phyloP scores from a whole-genome alignment of 2,797 vertebrate species.

The Hydrolagus colliei region DNA sequence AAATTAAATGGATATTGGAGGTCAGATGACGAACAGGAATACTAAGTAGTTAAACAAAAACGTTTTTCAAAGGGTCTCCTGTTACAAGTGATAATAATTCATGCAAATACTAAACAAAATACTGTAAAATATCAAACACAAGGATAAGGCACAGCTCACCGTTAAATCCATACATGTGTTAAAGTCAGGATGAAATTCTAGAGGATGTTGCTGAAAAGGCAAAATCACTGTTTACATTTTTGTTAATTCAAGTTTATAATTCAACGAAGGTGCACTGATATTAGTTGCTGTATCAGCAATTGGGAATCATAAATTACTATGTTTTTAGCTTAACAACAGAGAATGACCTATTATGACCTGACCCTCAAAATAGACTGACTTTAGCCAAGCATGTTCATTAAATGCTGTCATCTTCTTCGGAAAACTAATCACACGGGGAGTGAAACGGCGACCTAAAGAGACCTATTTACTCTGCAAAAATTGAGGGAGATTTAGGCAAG shows the following conservation, averaged over 20 bases:
- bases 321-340: conserved; percentile 18
- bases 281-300: not conserved
- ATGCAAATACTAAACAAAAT: not conserved
- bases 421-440: conserved; percentile 15
- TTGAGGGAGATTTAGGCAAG: not conserved
- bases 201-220: not conserved
- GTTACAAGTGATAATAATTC: conserved; percentile 11
- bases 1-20: conserved; percentile 8
- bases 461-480: conserved; percentile 15
- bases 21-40: not conserved
- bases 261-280: not conserved
- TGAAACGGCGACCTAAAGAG: not conserved
- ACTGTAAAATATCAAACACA: not conserved
- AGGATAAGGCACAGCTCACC: not conserved
- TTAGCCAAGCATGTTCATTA: not conserved
- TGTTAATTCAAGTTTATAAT: not conserved
- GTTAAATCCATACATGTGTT: conserved; percentile 10
- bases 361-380: conserved; percentile 14
- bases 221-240: not conserved
- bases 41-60: conserved; percentile 1
- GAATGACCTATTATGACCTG: conserved; percentile 10
- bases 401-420: not conserved
- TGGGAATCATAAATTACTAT: conserved; percentile 10
- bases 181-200: not conserved
- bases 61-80: not conserved